These are phyloP conservation scores for Propithecus deckenii DNA, from an alignment of 2,797 vertebrate species.

Conservation along the genomic window DNA sequence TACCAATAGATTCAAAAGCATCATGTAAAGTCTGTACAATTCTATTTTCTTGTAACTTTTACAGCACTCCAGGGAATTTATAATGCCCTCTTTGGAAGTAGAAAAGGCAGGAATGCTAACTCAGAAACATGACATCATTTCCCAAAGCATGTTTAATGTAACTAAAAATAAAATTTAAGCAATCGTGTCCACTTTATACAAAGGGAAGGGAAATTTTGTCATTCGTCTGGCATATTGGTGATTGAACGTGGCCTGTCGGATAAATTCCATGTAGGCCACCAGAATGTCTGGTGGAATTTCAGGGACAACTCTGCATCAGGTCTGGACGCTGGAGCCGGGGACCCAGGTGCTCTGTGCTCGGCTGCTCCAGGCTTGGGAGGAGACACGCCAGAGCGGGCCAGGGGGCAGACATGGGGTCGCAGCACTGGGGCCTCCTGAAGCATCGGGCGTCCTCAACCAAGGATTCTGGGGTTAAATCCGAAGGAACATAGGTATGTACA, in stretches of 20 bases:
- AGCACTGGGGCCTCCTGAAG: accelerated
- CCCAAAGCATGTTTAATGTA: conserved; percentile 21
- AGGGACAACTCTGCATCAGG: not conserved
- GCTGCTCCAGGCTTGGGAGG: not conserved
- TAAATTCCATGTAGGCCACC: not conserved
- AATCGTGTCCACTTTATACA: not conserved
- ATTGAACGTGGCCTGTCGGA: not conserved
- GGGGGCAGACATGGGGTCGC: accelerated
- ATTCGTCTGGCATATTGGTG: not conserved
- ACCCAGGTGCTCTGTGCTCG: accelerated
- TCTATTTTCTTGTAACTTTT: not conserved
- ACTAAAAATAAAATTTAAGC: conserved; percentile 65
- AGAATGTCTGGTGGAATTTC: not conserved
- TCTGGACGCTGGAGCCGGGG: not conserved
- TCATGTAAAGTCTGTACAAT: not conserved
- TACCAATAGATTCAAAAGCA: not conserved
- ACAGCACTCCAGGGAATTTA: conserved; percentile 16
- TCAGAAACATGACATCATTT: conserved; percentile 68
- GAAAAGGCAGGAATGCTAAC: conserved; percentile 28
- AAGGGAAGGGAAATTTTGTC: conserved; percentile 3
- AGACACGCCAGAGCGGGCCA: not conserved
- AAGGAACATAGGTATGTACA: not conserved
- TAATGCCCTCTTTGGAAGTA: conserved; percentile 20
- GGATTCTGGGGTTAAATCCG: not conserved
- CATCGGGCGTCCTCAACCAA: not conserved